Percentiles rank a stretch among this genome's conserved stretches.
Evolutionary conservation across 2,113 vertebrate genomes (phyloP).

Genomic region (Oxygymnocypris stewartii): DNA sequence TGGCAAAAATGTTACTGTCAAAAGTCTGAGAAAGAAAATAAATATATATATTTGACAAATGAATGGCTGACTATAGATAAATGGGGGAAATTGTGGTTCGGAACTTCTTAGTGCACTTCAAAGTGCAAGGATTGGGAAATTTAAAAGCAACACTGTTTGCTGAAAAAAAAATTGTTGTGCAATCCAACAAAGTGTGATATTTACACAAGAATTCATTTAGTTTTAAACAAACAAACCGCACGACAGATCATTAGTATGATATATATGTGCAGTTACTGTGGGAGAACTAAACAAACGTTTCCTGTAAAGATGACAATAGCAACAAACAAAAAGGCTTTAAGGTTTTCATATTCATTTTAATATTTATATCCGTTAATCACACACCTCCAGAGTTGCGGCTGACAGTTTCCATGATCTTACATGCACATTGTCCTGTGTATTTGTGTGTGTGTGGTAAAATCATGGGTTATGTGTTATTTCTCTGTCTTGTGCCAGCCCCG

Average conservation of each 20-base stretch:
- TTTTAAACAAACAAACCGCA: background rate
- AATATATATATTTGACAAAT: background rate
- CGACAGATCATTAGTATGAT: background rate
- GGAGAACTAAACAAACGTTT: background rate
- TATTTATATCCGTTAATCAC: slow-evolving; percentile 56
- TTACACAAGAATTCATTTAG: background rate
- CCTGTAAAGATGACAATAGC: slow-evolving; percentile 48
- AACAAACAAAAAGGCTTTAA: slow-evolving; percentile 50
- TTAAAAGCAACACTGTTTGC: background rate
- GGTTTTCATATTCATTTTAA: too few relatives aligned
- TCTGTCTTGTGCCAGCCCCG: slow-evolving; percentile 70
- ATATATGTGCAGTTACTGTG: background rate
- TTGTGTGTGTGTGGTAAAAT: slow-evolving; percentile 5
- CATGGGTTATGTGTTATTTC: slow-evolving; percentile 65
- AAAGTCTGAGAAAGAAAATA: background rate
- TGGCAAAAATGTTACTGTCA: background rate
- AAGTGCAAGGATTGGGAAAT: background rate
- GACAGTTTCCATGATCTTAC: slow-evolving; percentile 69
- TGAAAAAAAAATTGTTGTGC: background rate
- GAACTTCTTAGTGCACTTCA: background rate
- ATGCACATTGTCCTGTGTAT: slow-evolving; percentile 40
- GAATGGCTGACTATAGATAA: background rate
- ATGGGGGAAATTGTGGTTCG: background rate
- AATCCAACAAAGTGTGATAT: background rate
- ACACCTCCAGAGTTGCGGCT: slow-evolving; percentile 70